Evolutionary conservation across 2,888 invertebrate genomes (phyloP).

Genomic region (Eilema griseolum): DNA sequence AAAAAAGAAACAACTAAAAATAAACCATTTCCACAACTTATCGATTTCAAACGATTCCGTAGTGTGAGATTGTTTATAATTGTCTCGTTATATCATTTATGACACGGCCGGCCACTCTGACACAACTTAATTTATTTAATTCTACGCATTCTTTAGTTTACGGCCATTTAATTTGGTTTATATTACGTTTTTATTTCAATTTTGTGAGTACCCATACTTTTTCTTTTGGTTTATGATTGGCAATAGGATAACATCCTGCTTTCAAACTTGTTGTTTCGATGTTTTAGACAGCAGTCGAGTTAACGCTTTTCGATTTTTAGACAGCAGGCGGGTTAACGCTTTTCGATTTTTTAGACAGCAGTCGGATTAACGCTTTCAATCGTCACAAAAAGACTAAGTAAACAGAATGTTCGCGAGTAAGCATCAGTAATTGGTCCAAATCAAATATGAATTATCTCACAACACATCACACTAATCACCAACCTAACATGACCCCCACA

Average conservation of each 20-base stretch:
- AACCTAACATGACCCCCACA: constrained; percentile 50
- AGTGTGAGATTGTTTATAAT: constrained; percentile 57
- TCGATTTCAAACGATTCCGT: no score
- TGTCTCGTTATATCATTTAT: constrained; percentile 52
- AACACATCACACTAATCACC: constrained; percentile 63
- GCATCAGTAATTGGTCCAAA: constrained; percentile 85
- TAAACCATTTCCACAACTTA: no score
- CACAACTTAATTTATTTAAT: constrained; percentile 56
- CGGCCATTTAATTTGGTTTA: constrained; percentile 47
- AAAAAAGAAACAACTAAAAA: no score
- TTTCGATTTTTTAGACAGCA: no score
- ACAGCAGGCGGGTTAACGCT: no score
- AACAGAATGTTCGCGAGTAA: constrained; percentile 77
- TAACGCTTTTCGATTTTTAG: no score
- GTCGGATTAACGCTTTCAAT: no score
- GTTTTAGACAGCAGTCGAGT: no score
- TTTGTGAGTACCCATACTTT: no score
- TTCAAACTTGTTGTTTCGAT: no score
- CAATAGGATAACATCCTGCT: no score
- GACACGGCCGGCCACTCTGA: constrained; percentile 35
- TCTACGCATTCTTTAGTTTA: constrained; percentile 54
- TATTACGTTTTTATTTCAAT: constrained; percentile 35
- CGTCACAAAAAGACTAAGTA: constrained; percentile 63
- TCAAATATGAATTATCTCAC: constrained; percentile 79
- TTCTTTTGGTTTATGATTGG: no score